A percentile compares a stretch with the other conserved stretches of the same genome.
Evolutionary conservation across 2,888 invertebrate species (phyloP).

Genomic region (Ophion slaviceki): DNA sequence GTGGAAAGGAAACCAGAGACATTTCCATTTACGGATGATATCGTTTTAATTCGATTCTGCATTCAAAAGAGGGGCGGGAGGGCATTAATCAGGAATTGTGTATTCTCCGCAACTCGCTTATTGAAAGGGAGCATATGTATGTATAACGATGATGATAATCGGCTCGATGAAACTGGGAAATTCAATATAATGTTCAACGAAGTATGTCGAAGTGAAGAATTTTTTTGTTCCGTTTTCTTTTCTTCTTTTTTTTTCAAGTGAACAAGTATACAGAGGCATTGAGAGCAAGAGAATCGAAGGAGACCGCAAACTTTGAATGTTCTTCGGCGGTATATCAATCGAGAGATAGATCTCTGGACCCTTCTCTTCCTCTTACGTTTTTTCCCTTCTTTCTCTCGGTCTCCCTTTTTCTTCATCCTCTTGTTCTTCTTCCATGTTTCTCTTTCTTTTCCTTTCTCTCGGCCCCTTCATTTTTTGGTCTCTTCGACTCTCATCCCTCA

Average conservation of each 20-base stretch:
- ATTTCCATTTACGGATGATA: slow-evolving; percentile 14
- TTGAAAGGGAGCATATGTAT: not conserved
- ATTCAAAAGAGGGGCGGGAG: not conserved
- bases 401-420: slow-evolving; percentile 14
- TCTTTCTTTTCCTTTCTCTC: slow-evolving; percentile 26
- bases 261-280: slow-evolving; percentile 11
- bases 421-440: slow-evolving; percentile 20
- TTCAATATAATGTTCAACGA: not conserved
- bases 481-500: slow-evolving; percentile 44
- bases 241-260: not conserved
- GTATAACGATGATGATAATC: slow-evolving; percentile 10
- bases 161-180: not conserved
- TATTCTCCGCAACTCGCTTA: slow-evolving; percentile 22
- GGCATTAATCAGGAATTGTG: slow-evolving; percentile 25
- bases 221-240: slow-evolving; percentile 16
- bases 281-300: slow-evolving; percentile 51
- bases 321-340: slow-evolving; percentile 63
- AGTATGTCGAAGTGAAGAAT: not conserved
- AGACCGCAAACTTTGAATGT: slow-evolving; percentile 60
- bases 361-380: slow-evolving; percentile 45
- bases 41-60: slow-evolving; percentile 16
- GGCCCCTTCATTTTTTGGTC: slow-evolving; percentile 1
- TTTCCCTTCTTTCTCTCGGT: not conserved
- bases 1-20: slow-evolving; percentile 10
- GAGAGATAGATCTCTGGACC: slow-evolving; percentile 53